phyloP scores from a whole-genome alignment of 2,113 vertebrate genomes.

The Manacus vitellinus region DNA sequence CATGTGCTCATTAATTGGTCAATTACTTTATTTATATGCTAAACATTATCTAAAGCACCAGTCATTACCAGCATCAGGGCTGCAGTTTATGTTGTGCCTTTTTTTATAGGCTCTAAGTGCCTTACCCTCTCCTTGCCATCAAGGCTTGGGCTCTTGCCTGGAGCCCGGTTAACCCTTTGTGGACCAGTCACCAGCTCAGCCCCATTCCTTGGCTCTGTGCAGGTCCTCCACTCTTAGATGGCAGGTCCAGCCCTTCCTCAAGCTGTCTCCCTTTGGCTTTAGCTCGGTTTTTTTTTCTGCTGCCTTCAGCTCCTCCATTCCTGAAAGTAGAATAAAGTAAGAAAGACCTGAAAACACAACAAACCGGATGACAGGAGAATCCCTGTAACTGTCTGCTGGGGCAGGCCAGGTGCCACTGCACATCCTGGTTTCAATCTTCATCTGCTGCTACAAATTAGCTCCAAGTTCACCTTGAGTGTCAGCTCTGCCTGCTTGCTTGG shows the following conservation, averaged over 20 bases:
- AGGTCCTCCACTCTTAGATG: too few relatives aligned
- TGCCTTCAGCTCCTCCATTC: background rate
- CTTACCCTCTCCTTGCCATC: background rate
- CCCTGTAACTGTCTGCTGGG: fast-evolving
- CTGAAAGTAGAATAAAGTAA: background rate
- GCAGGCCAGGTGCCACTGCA: background rate
- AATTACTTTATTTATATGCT: constrained; percentile 29
- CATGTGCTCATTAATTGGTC: background rate
- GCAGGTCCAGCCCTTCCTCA: background rate
- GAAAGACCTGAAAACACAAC: background rate
- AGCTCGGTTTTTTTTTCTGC: background rate
- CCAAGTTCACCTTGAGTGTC: background rate
- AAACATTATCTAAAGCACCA: background rate
- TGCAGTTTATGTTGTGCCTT: background rate
- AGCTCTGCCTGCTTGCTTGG: background rate
- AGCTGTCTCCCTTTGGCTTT: background rate
- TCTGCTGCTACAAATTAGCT: background rate
- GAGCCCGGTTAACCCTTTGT: background rate
- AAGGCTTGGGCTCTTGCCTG: background rate
- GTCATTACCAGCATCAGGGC: background rate
- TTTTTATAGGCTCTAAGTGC: background rate
- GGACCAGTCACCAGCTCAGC: background rate
- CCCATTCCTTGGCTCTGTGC: background rate
- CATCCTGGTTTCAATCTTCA: background rate
- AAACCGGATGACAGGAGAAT: background rate